Percentiles rank a stretch among this genome's conserved stretches.
phyloP scores from a whole-genome alignment of 1,140 invertebrate genomes.

The Panulirus ornatus region DNA sequence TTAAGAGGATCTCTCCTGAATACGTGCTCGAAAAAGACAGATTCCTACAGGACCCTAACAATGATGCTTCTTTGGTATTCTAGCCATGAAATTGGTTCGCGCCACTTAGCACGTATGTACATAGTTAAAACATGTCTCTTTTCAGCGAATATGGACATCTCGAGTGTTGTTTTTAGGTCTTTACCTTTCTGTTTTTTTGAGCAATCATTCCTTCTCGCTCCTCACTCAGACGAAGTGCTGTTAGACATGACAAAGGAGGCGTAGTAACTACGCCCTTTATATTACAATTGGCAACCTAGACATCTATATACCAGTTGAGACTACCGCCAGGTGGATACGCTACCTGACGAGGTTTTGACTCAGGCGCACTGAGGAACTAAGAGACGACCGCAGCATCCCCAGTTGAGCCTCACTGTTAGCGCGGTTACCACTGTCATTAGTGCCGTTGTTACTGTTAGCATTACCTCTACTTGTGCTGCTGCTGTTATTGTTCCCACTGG shows the following conservation, averaged over 20 bases:
- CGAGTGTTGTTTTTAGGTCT: no score
- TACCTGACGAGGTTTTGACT: constrained; percentile 61
- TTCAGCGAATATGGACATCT: no score
- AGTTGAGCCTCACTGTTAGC: constrained; percentile 46
- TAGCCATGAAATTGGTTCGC: no score
- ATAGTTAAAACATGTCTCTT: no score
- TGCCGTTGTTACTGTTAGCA: constrained; percentile 9
- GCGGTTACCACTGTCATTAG: constrained; percentile 33
- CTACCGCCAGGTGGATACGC: not conserved
- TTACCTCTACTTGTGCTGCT: not conserved
- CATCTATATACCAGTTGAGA: not conserved
- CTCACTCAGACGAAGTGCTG: not conserved
- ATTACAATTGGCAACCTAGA: constrained; percentile 11
- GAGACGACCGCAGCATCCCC: constrained; percentile 41
- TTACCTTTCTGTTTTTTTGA: no score
- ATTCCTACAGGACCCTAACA: no score
- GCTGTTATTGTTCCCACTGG: constrained; percentile 13
- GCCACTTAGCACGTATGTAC: no score
- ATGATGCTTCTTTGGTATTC: no score
- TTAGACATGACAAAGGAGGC: constrained; percentile 25
- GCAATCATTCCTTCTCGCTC: no score
- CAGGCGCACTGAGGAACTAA: constrained; percentile 23
- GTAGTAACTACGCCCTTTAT: not conserved
- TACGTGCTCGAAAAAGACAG: no score
- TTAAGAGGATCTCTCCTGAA: no score